Percentiles rank a stretch among this genome's conserved stretches.
These are phyloP conservation scores for Carcinoscorpius rotundicauda DNA, from an alignment of 1,140 invertebrate genomes.

Conservation along the genomic window DNA sequence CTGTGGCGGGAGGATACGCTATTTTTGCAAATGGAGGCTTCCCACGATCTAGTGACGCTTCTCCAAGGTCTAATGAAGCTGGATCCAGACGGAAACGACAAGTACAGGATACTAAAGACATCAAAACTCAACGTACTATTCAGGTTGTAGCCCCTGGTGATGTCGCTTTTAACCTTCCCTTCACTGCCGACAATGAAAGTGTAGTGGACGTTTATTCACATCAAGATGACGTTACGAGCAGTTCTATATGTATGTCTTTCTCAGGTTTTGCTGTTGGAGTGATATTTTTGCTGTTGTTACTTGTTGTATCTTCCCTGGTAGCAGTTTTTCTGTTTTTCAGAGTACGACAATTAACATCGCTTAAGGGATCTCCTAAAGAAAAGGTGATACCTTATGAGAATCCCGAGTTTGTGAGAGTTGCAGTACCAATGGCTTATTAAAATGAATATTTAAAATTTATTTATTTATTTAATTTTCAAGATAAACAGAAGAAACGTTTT, in stretches of 20 bases:
- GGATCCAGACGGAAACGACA: background rate
- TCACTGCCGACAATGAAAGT: conserved; percentile 58
- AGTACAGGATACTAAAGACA: conserved; percentile 57
- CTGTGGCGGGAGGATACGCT: background rate
- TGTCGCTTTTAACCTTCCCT: conserved; percentile 68
- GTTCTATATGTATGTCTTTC: conserved; percentile 75
- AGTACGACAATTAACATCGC: conserved; percentile 36
- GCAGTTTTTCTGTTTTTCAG: conserved; percentile 81
- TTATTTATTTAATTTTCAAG: no score
- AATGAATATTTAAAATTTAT: no score
- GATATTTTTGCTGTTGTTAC: conserved; percentile 72
- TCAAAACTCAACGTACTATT: conserved; percentile 75
- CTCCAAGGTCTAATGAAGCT: background rate
- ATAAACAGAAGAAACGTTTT: no score
- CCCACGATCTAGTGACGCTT: conserved; percentile 11
- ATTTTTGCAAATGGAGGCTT: conserved; percentile 12
- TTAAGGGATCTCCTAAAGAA: no score
- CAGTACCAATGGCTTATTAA: no score
- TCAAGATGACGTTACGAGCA: conserved; percentile 36
- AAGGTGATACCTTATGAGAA: no score
- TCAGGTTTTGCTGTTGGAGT: conserved; percentile 79
- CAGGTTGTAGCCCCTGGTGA: conserved; percentile 86
- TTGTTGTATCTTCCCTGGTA: conserved; percentile 74
- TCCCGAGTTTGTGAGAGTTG: no score
- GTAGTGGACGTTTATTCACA: conserved; percentile 46